Conservation (phyloP, 92 coral and sea anemone genomes). For the Ricordea florida region DNA sequence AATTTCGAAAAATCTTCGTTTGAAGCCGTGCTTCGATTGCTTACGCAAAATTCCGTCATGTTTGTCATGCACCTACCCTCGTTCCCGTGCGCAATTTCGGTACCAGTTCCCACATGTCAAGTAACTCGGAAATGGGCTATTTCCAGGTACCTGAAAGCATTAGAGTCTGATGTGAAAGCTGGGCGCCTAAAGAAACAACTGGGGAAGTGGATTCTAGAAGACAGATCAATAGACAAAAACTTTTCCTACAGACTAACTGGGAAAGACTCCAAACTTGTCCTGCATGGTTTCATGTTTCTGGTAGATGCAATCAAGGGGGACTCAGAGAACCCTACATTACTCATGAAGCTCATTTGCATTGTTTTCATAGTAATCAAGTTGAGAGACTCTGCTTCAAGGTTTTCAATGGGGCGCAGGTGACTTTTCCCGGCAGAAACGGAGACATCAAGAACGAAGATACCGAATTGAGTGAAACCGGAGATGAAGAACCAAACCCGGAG, state of each 20-base stretch:
- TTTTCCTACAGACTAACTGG: constrained; percentile 52
- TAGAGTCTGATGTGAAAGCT: constrained; percentile 23
- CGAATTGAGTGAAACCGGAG: constrained; percentile 7
- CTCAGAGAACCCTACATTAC: constrained; percentile 6
- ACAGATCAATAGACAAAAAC: constrained; percentile 34
- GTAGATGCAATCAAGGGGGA: constrained; percentile 45
- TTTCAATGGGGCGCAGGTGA: no score
- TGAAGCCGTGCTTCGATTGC: no score
- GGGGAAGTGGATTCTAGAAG: constrained; percentile 45
- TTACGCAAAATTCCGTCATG: no score
- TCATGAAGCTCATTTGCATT: constrained; percentile 30
- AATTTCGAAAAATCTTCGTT: no score
- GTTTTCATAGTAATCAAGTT: constrained; percentile 36
- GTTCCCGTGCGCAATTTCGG: no score
- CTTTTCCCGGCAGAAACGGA: neutral
- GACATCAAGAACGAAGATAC: constrained; percentile 9
- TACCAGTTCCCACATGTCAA: no score
- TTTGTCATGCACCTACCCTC: no score
- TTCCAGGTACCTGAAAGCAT: neutral
- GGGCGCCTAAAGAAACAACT: constrained; percentile 40
- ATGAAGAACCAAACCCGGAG: constrained; percentile 3
- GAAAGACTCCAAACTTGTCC: constrained; percentile 34
- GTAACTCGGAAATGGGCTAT: no score
- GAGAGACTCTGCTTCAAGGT: constrained; percentile 33
- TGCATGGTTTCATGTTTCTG: constrained; percentile 49